phyloP scores from a whole-genome alignment of 2,797 vertebrate species.

The Podarcis siculus region DNA sequence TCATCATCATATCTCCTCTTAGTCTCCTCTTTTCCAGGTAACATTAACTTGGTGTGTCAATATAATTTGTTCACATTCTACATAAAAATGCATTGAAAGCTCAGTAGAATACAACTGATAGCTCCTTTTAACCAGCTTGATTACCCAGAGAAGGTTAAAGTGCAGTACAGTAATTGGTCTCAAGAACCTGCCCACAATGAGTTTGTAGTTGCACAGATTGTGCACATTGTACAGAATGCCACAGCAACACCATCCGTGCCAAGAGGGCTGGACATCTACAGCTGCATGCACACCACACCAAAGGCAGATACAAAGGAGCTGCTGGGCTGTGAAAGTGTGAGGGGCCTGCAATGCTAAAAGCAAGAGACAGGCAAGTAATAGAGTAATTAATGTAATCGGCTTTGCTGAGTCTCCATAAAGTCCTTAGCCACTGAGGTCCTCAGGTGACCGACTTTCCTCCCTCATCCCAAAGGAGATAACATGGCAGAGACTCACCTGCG shows the following conservation, averaged over 20 bases:
- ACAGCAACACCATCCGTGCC: not conserved
- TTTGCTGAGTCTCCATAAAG: constrained; percentile 17
- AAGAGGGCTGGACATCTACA: not conserved
- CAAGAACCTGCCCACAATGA: too few species aligned
- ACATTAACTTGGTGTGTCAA: not conserved
- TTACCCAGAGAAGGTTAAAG: not conserved
- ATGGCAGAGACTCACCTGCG: not conserved
- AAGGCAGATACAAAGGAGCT: accelerated
- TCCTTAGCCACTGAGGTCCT: not conserved
- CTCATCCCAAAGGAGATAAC: too few species aligned
- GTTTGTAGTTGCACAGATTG: not conserved
- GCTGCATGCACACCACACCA: too few species aligned
- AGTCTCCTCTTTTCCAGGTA: too few species aligned
- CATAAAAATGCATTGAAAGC: not conserved
- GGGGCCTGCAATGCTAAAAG: constrained; percentile 15
- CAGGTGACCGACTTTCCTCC: not conserved
- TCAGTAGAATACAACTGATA: not conserved
- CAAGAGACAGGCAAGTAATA: constrained; percentile 17
- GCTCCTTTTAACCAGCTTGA: not conserved
- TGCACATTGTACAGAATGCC: not conserved
- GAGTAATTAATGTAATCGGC: constrained; percentile 30
- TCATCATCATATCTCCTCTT: too few species aligned
- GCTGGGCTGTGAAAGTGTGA: not conserved
- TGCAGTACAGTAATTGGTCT: not conserved
- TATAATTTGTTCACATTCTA: not conserved